Conservation (phyloP, 2,113 vertebrate species). For the Sander lucioperca region DNA sequence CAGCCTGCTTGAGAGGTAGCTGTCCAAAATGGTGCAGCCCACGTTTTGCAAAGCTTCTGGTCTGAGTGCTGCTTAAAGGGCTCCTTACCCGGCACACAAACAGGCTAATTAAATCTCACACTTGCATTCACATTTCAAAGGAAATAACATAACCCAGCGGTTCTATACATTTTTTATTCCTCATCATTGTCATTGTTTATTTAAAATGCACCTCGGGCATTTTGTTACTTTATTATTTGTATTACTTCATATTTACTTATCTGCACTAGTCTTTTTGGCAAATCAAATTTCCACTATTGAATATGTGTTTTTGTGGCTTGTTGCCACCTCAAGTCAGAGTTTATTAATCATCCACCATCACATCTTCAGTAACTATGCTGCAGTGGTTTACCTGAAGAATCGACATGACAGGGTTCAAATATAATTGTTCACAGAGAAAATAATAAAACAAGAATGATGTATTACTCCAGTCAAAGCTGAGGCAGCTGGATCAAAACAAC, state of each 20-base stretch:
- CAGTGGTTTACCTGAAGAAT: conserved; percentile 86
- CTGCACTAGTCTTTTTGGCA: conserved; percentile 2
- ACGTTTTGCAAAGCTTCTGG: conserved; percentile 48
- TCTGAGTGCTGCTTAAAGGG: conserved; percentile 40
- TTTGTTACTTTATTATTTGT: conserved; percentile 45
- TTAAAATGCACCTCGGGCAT: conserved; percentile 38
- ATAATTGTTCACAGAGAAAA: conserved; percentile 68
- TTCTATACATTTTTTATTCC: conserved; percentile 30
- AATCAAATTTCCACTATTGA: conserved; percentile 17
- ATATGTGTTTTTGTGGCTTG: conserved; percentile 10
- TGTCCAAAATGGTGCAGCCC: conserved; percentile 74
- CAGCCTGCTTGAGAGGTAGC: conserved; percentile 64
- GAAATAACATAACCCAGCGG: conserved; percentile 13
- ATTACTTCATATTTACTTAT: conserved; percentile 23
- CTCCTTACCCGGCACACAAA: conserved; percentile 29
- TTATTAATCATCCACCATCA: conserved; percentile 36
- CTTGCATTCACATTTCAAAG: conserved; percentile 40
- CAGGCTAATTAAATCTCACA: conserved; percentile 56
- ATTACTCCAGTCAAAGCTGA: conserved; percentile 43
- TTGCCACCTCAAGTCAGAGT: conserved; percentile 25
- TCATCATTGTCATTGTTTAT: conserved; percentile 35
- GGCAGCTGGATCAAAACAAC: conserved; percentile 39
- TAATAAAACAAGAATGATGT: conserved; percentile 35
- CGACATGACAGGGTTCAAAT: conserved; percentile 91
- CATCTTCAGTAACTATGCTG: conserved; percentile 26